Evolutionary conservation across 2,888 invertebrate genomes (phyloP).

Genomic region (Lysandra coridon): DNA sequence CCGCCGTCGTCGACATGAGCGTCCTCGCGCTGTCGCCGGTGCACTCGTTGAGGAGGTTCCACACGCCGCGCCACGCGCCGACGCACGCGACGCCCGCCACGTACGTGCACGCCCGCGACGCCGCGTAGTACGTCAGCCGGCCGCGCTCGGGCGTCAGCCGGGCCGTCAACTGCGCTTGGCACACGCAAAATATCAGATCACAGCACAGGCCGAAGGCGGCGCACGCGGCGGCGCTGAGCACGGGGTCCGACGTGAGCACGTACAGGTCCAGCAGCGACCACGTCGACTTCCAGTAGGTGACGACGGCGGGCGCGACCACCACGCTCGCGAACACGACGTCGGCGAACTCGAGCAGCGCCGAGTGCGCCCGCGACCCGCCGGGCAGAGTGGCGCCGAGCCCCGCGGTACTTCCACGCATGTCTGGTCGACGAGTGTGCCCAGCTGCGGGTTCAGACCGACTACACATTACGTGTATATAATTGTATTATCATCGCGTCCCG

Average conservation of each 20-base stretch:
- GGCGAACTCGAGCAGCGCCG: slow-evolving; percentile 82
- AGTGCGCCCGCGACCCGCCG: slow-evolving; percentile 73
- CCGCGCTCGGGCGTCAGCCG: slow-evolving; percentile 83
- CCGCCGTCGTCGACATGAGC: slow-evolving; percentile 82
- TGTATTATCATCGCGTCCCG: slow-evolving; percentile 73
- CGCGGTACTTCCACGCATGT: slow-evolving; percentile 85
- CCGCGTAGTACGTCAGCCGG: slow-evolving; percentile 83
- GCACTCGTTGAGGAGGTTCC: slow-evolving; percentile 87
- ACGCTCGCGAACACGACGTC: slow-evolving; percentile 86
- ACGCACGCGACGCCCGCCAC: slow-evolving; percentile 90
- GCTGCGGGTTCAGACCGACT: slow-evolving; percentile 53
- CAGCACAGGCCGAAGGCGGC: slow-evolving; percentile 85
- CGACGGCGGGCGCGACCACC: slow-evolving; percentile 89
- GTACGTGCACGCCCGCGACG: slow-evolving; percentile 87
- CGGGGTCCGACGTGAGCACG: slow-evolving; percentile 82
- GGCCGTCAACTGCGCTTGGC: slow-evolving; percentile 82
- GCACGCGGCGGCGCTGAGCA: slow-evolving; percentile 84
- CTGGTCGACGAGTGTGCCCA: slow-evolving; percentile 59
- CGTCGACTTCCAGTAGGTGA: slow-evolving; percentile 92
- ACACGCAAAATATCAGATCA: slow-evolving; percentile 84
- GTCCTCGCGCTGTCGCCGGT: slow-evolving; percentile 82
- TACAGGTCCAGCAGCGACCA: slow-evolving; percentile 89
- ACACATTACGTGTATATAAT: slow-evolving; percentile 62
- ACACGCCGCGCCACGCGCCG: slow-evolving; percentile 93
- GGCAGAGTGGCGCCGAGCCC: slow-evolving; percentile 83